Conservation (phyloP, 2,888 invertebrate genomes). For the Octodonta nipae region DNA sequence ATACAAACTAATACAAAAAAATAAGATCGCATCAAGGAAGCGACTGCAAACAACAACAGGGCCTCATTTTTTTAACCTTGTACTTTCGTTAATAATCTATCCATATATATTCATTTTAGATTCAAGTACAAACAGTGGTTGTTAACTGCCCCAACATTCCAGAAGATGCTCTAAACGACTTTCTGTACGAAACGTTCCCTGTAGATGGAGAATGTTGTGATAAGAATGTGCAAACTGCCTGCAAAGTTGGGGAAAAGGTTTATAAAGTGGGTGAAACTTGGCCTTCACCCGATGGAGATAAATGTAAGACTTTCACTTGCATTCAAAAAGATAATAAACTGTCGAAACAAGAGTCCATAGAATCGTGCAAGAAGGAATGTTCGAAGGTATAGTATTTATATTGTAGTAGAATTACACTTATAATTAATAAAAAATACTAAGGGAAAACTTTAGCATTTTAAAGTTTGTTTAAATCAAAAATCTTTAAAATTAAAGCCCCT, state of each 20-base stretch:
- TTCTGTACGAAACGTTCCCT: slow-evolving; percentile 37
- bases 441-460: no score
- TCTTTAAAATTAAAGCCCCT: no score
- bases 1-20: no score
- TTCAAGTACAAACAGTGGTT: slow-evolving; percentile 42
- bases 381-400: no score
- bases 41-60: background rate
- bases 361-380: slow-evolving; percentile 42
- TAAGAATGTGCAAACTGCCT: slow-evolving; percentile 40
- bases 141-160: slow-evolving; percentile 41
- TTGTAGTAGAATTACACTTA: no score
- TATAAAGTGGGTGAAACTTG: slow-evolving; percentile 33
- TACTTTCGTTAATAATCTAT: background rate
- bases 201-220: slow-evolving; percentile 45
- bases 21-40: no score
- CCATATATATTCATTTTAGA: slow-evolving; percentile 28
- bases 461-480: no score
- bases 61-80: background rate
- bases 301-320: slow-evolving; percentile 45
- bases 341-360: slow-evolving; percentile 40
- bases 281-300: slow-evolving; percentile 35
- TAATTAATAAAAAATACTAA: no score
- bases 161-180: slow-evolving; percentile 35
- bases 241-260: slow-evolving; percentile 37
- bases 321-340: slow-evolving; percentile 36